Evolutionary conservation across 2,113 vertebrate genomes (phyloP).

Genomic region (Euleptes europaea): DNA sequence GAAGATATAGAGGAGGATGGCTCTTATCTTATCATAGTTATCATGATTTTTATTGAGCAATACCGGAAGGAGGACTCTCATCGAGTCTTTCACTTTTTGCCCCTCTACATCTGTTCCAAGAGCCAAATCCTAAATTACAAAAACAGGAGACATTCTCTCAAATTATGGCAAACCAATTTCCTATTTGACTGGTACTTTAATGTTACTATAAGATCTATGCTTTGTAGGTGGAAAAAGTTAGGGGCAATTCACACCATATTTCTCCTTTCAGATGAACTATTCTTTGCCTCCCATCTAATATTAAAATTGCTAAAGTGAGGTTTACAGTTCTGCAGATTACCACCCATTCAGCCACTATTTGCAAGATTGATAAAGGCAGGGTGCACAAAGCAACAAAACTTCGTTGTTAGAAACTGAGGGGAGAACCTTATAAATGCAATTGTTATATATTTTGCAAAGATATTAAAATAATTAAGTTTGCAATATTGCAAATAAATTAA

Average conservation of each 20-base stretch:
- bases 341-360: too few relatives aligned
- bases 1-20: constrained; percentile 96
- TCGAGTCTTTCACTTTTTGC: constrained; percentile 91
- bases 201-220: too few relatives aligned
- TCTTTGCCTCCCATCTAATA: neutral
- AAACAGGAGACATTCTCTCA: constrained; percentile 6
- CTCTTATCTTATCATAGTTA: constrained; percentile 91
- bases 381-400: neutral
- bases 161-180: neutral
- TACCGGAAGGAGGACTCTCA: constrained; percentile 95
- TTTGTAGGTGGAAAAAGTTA: neutral
- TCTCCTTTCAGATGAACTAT: neutral
- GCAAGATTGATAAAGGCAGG: neutral
- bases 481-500: neutral
- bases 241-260: neutral
- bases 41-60: constrained; percentile 83
- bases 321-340: too few relatives aligned
- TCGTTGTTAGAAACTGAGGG: neutral
- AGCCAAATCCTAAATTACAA: constrained; percentile 87
- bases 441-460: neutral
- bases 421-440: neutral
- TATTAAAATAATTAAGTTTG: neutral
- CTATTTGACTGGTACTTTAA: rapidly evolving
- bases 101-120: constrained; percentile 90
- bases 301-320: neutral